These are phyloP conservation scores for Pterois miles DNA, from an alignment of 2,797 vertebrate species.

Conservation along the genomic window DNA sequence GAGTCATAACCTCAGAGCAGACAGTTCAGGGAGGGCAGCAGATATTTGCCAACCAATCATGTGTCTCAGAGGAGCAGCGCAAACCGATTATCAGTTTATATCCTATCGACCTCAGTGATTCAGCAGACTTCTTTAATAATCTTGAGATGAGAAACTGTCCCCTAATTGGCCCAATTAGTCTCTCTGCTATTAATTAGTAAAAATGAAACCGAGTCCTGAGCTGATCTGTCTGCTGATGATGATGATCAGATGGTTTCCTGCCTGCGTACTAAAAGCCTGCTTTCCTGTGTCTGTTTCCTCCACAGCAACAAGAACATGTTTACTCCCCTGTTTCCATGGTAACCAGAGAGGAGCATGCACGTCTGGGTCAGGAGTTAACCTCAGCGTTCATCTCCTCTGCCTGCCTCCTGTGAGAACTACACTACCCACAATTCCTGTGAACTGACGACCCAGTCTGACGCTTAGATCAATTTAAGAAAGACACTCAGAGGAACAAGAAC, in stretches of 20 bases:
- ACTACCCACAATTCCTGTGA: constrained; percentile 36
- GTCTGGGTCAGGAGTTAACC: constrained; percentile 80
- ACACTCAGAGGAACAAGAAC: constrained; percentile 35
- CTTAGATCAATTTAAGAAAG: neutral
- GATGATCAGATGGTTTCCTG: neutral
- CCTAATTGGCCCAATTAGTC: constrained; percentile 54
- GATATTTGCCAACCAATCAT: constrained; percentile 26
- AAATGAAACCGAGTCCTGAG: neutral
- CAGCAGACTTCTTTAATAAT: constrained; percentile 26
- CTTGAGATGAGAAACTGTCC: constrained; percentile 28
- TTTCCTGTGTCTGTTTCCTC: constrained; percentile 58
- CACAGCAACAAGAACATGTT: constrained; percentile 82
- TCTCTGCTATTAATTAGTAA: constrained; percentile 44
- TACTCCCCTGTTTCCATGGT: constrained; percentile 80
- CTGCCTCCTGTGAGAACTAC: constrained; percentile 49
- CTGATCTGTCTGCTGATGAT: neutral
- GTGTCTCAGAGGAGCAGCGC: constrained; percentile 19
- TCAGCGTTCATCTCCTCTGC: constrained; percentile 22
- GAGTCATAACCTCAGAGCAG: neutral
- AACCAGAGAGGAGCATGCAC: constrained; percentile 77
- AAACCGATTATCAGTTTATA: constrained; percentile 40
- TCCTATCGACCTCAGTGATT: constrained; percentile 6
- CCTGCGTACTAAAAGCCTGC: constrained; percentile 10
- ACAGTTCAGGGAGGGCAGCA: constrained; percentile 1
- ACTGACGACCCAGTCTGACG: neutral